These are phyloP conservation scores for Oeneis ivallda DNA, from an alignment of 2,888 invertebrate species.

Conservation along the genomic window DNA sequence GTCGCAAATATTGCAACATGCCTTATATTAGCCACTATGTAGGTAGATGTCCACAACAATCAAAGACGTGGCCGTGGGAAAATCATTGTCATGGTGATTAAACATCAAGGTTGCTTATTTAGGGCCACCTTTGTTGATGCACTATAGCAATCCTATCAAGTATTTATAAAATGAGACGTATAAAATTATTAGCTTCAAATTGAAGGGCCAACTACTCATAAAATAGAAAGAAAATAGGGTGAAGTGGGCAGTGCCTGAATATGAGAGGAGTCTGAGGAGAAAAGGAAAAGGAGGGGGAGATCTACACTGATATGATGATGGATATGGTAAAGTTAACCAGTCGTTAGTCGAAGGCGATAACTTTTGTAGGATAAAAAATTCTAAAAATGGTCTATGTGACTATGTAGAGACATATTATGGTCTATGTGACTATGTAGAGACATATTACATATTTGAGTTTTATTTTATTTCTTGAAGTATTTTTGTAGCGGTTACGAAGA, in stretches of 20 bases:
- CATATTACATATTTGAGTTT: not conserved
- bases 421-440: not conserved
- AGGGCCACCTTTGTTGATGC: slow-evolving; percentile 2
- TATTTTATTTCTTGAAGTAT: not conserved
- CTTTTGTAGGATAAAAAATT: too few species aligned
- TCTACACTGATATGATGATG: too few species aligned
- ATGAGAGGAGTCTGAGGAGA: too few species aligned
- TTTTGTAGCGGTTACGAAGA: slow-evolving; percentile 12
- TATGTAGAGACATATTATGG: too few species aligned
- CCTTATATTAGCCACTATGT: not conserved
- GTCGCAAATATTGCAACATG: slow-evolving; percentile 21
- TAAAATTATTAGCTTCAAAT: too few species aligned
- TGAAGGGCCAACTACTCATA: too few species aligned
- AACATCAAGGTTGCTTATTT: slow-evolving; percentile 43
- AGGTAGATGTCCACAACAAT: slow-evolving; percentile 35
- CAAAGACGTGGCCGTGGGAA: slow-evolving; percentile 45
- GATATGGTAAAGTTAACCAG: too few species aligned
- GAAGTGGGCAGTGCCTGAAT: too few species aligned
- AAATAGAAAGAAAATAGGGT: too few species aligned
- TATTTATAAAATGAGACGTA: not conserved
- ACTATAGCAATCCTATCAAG: not conserved
- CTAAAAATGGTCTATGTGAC: too few species aligned
- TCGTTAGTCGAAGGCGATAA: too few species aligned
- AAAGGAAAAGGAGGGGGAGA: too few species aligned
- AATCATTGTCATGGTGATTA: slow-evolving; percentile 50